Conservation (phyloP, 2,888 invertebrate genomes). For the Brachyopa scutellaris region DNA sequence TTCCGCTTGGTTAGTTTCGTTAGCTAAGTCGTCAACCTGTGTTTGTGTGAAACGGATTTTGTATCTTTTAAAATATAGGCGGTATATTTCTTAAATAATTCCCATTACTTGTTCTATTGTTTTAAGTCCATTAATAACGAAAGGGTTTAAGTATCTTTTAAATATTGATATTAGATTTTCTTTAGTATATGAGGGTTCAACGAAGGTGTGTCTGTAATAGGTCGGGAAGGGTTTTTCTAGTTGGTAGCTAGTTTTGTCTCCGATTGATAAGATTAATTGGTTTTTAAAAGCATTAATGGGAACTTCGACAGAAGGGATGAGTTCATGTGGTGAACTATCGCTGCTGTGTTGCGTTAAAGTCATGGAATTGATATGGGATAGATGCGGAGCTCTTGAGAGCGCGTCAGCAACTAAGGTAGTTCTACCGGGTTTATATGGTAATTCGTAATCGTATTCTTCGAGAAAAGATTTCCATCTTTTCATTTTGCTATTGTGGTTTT, state of each 20-base stretch:
- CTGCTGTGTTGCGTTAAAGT: constrained; percentile 45
- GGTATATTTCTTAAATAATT: constrained; percentile 26
- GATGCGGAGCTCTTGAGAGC: constrained; percentile 25
- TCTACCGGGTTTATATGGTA: constrained; percentile 54
- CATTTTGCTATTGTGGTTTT: constrained; percentile 54
- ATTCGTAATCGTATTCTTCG: constrained; percentile 64
- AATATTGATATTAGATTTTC: constrained; percentile 5
- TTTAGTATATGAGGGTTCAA: constrained; percentile 12
- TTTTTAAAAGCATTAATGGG: constrained; percentile 70
- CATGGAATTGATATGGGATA: constrained; percentile 22
- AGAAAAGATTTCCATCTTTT: constrained; percentile 65
- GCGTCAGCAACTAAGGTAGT: constrained; percentile 46
- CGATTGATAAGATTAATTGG: constrained; percentile 42
- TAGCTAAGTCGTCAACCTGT: constrained; percentile 42
- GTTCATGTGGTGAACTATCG: constrained; percentile 47
- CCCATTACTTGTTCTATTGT: constrained; percentile 38
- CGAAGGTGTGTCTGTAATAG: constrained; percentile 27
- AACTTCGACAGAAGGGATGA: constrained; percentile 6
- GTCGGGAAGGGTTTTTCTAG: constrained; percentile 30
- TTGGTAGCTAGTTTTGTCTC: constrained; percentile 33
- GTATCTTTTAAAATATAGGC: constrained; percentile 25
- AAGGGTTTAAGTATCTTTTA: constrained; percentile 43
- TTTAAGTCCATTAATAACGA: constrained; percentile 39
- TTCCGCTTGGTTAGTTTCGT: constrained; percentile 39
- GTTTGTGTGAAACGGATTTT: constrained; percentile 53